Evolutionary conservation across 2,797 vertebrate genomes (phyloP), one percentile per base, ranked within the genome.

Genomic region (Ataeniobius toweri): DNA sequence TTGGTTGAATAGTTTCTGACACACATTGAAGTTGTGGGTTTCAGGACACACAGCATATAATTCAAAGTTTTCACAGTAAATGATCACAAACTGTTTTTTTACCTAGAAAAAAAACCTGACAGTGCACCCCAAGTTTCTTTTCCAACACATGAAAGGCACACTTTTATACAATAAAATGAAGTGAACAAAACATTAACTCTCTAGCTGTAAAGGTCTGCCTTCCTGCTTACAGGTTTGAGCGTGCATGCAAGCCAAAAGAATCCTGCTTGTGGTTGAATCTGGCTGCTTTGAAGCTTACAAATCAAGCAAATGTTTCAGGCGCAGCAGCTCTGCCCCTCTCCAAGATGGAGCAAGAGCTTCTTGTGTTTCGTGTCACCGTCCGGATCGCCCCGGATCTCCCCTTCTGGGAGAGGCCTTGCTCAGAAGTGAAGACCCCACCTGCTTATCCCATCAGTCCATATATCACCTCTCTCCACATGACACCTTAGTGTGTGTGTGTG

Each of bases 331-430:
- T 9, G 65, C 51, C 78, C 16, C 51, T 59, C 79, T 80, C 36
- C 3, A 31, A 75, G 71, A 75, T 86, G 82, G 78, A 26, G 85
- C 79, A 89, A 88, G 82, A 28, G 72, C 80, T 70, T 86, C 87
- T 89, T 87, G 85, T 71, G 80, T 91, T 92, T 73, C 2, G 44
- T 65, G 70, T 68, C 72, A 76, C 24, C 16, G 18, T 79, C 81
- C 80, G 9, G 44, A 76, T 85, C 79, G 55, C 73, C 55, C 72
- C 20, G 44, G 74, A n/a, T 14, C 67, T 36, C 14, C 68, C 74
- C 78, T 88, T 90, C 90, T 85, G 68, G 77, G 84, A 93, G 86
- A 82, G 48, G 70, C 80, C 51, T 78, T 90, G 77, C 88, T 55
- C 12, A 39, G 89, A 94, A 92, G 24, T 13, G 44, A 74, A 39